These are phyloP conservation scores for Artibeus lituratus DNA, from an alignment of 2,797 vertebrate species.

Conservation along the genomic window DNA sequence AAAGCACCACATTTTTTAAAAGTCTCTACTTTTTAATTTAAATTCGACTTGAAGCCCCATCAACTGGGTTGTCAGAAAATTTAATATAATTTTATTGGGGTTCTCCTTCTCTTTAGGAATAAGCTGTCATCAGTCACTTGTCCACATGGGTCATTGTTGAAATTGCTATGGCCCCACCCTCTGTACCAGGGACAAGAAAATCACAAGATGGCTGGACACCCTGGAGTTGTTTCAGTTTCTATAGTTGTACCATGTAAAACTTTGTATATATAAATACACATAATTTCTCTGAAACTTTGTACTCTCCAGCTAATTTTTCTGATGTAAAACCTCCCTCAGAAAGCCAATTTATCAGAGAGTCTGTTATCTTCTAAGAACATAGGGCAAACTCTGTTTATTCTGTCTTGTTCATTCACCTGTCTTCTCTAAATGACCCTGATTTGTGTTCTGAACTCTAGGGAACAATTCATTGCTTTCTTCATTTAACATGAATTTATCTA, in stretches of 20 bases:
- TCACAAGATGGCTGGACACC: neutral
- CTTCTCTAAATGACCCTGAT: conserved; percentile 25
- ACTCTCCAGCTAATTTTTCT: conserved; percentile 47
- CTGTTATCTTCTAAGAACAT: conserved; percentile 30
- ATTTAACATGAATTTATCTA: neutral
- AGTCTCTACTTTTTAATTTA: neutral
- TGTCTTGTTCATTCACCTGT: conserved; percentile 18
- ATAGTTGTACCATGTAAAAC: neutral
- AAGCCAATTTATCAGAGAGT: conserved; percentile 48
- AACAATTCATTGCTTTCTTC: neutral
- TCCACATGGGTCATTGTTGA: neutral
- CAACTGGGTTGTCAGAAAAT: neutral
- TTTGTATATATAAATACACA: neutral
- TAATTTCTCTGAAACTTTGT: conserved; percentile 46
- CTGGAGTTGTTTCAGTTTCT: neutral
- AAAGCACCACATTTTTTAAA: neutral
- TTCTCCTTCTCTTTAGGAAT: neutral
- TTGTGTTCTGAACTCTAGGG: neutral
- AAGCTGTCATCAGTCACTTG: neutral
- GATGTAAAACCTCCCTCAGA: conserved; percentile 10
- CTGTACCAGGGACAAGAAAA: neutral
- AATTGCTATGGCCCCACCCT: neutral
- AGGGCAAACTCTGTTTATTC: conserved; percentile 22
- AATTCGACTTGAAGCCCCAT: neutral
- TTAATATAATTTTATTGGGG: neutral